phyloP scores from a whole-genome alignment of 2,888 invertebrate species.

The Hypena proboscidalis region DNA sequence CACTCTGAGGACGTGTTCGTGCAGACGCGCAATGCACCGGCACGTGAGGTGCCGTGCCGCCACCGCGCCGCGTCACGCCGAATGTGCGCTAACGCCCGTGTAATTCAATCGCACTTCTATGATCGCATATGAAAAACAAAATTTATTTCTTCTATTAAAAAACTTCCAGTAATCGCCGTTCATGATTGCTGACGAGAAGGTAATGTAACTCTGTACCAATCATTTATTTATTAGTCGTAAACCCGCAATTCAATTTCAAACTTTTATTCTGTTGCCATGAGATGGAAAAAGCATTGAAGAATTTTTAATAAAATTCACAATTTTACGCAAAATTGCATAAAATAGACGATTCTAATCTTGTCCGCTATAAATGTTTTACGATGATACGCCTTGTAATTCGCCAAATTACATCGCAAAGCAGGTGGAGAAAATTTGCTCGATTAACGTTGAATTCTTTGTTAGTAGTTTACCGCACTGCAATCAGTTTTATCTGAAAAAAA shows the following conservation, averaged over 20 bases:
- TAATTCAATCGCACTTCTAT: conserved; percentile 61
- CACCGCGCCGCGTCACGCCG: conserved; percentile 51
- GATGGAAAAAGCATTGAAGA: conserved; percentile 19
- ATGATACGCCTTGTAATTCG: conserved; percentile 6
- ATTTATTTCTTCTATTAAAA: conserved; percentile 44
- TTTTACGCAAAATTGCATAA: conserved; percentile 23
- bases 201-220: conserved; percentile 36
- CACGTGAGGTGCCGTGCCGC: conserved; percentile 53
- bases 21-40: conserved; percentile 27
- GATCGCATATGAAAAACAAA: conserved; percentile 46
- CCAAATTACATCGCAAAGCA: conserved; percentile 15
- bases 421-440: conserved; percentile 16
- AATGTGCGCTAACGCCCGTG: conserved; percentile 67
- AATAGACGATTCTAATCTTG: conserved; percentile 7
- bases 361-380: conserved; percentile 11
- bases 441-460: conserved; percentile 16
- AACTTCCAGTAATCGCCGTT: conserved; percentile 42
- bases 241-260: conserved; percentile 11
- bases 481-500: conserved; percentile 14
- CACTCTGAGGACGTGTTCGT: conserved; percentile 49
- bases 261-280: conserved; percentile 27
- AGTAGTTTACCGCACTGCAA: conserved; percentile 4
- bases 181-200: conserved; percentile 39
- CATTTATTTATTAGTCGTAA: conserved; percentile 35
- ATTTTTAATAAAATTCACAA: conserved; percentile 21